A percentile compares a stretch with the other conserved stretches of the same genome.
These are phyloP conservation scores for Drosophila micromelanica DNA, from an alignment of 1,140 invertebrate genomes.

Conservation along the genomic window DNA sequence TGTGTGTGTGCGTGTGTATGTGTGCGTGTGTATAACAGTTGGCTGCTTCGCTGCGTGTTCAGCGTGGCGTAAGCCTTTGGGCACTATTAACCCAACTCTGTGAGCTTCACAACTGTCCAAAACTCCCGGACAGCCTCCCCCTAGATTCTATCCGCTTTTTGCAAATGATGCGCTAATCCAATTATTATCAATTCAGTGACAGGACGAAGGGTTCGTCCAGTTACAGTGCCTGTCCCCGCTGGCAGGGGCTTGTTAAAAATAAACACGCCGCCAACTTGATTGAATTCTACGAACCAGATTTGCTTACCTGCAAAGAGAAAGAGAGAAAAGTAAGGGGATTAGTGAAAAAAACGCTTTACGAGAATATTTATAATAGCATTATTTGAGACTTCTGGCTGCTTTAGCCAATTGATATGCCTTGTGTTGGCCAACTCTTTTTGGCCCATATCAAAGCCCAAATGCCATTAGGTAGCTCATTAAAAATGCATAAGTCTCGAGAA, in stretches of 20 bases:
- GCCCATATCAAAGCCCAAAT: constrained; percentile 64
- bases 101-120: constrained; percentile 27
- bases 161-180: constrained; percentile 77
- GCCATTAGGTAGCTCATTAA: constrained; percentile 67
- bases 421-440: constrained; percentile 42
- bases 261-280: constrained; percentile 48
- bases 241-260: constrained; percentile 68
- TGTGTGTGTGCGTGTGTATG: background rate
- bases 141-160: constrained; percentile 3
- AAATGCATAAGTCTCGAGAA: constrained; percentile 56
- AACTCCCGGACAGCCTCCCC: constrained; percentile 15
- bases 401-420: constrained; percentile 15
- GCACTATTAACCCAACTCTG: constrained; percentile 62
- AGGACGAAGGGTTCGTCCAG: constrained; percentile 35
- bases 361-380: constrained; percentile 24
- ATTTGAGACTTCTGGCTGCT: constrained; percentile 21
- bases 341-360: constrained; percentile 5
- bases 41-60: constrained; percentile 64
- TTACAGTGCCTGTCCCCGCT: background rate
- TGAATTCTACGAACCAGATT: constrained; percentile 25
- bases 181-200: constrained; percentile 84
- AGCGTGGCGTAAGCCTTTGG: constrained; percentile 72
- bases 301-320: constrained; percentile 67
- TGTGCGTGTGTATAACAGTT: constrained; percentile 41
- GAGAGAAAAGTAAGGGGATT: constrained; percentile 1